Percentiles rank a stretch among this genome's conserved stretches.
These are phyloP conservation scores for Pyxicephalus adspersus DNA, from an alignment of 2,113 vertebrate species.

Conservation along the genomic window DNA sequence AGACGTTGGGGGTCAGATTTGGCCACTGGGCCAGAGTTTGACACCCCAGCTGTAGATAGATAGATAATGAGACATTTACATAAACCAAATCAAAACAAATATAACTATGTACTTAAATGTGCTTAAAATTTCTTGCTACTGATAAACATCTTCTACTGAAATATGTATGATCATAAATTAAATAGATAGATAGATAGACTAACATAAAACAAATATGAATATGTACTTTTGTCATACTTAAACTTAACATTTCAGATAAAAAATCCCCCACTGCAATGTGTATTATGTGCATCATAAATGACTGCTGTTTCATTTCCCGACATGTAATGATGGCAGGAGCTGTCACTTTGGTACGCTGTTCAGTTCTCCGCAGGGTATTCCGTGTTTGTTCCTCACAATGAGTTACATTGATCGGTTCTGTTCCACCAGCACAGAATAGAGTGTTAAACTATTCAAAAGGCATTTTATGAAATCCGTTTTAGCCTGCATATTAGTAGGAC, in stretches of 20 bases:
- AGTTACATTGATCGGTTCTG: constrained; percentile 27
- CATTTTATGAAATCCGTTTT: neutral
- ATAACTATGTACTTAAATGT: no score
- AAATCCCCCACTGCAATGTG: neutral
- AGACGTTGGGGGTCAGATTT: no score
- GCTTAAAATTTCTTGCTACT: no score
- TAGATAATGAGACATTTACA: no score
- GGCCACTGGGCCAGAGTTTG: no score
- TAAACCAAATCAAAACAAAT: no score
- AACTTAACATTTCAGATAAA: neutral
- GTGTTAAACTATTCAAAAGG: neutral
- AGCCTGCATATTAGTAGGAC: neutral
- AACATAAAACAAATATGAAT: neutral
- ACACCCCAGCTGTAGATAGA: no score
- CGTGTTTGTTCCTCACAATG: neutral
- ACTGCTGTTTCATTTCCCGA: constrained; percentile 8
- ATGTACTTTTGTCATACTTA: neutral
- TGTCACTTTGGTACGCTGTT: neutral
- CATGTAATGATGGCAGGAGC: constrained; percentile 4
- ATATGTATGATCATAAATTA: no score
- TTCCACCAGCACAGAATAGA: neutral
- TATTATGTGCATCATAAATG: neutral
- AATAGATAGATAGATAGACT: no score
- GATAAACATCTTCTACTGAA: no score
- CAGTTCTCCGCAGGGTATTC: neutral